Conservation (phyloP, 2,888 invertebrate species). For the Drymonia ruficornis region DNA sequence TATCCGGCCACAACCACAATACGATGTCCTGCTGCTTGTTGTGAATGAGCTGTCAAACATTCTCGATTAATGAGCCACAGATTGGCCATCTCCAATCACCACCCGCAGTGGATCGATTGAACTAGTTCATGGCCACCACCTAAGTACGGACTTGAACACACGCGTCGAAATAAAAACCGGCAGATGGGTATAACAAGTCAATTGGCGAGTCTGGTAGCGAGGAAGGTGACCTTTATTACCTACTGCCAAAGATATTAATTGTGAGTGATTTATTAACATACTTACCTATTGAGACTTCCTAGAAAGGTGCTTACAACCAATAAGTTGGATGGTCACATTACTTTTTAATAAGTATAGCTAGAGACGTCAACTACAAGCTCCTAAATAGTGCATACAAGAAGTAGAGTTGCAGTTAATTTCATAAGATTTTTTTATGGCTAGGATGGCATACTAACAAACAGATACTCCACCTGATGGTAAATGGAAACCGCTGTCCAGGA, state of each 20-base stretch:
- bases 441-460: no score
- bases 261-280: no score
- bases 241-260: not conserved
- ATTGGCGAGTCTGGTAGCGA: constrained; percentile 13
- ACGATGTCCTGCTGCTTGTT: constrained; percentile 76
- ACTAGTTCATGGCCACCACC: constrained; percentile 47
- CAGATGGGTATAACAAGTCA: constrained; percentile 41
- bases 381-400: no score
- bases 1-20: constrained; percentile 63
- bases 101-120: constrained; percentile 51
- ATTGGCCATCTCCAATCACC: constrained; percentile 40
- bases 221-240: not conserved
- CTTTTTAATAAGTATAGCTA: no score
- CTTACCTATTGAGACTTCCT: no score
- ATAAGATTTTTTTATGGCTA: no score
- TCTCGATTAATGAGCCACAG: constrained; percentile 67
- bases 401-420: no score
- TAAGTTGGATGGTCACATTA: no score
- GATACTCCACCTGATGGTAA: no score
- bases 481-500: no score
- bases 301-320: no score
- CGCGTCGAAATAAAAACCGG: constrained; percentile 42
- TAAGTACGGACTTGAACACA: constrained; percentile 37
- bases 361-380: no score
- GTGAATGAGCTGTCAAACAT: constrained; percentile 75